Percentiles rank a stretch among this genome's conserved stretches.
These are phyloP conservation scores for Pteropus rufus DNA, from an alignment of 2,797 vertebrate species.

Conservation along the genomic window DNA sequence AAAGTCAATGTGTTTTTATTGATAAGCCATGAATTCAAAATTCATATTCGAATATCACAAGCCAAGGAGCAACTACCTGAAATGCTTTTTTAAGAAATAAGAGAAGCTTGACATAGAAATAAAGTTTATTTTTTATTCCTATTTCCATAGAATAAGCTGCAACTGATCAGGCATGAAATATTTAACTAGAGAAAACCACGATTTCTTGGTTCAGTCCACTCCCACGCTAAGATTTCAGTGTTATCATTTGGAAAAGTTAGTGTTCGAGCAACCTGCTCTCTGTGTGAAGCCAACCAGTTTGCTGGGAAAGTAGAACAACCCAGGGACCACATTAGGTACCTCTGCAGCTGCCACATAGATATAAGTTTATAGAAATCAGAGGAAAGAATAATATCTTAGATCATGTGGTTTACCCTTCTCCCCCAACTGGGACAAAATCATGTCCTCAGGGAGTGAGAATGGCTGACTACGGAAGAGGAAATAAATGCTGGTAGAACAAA, in stretches of 20 bases:
- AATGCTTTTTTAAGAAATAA: slow-evolving; percentile 69
- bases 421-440: background rate
- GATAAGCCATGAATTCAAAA: slow-evolving; percentile 80
- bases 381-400: background rate
- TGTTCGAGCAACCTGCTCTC: background rate
- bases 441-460: background rate
- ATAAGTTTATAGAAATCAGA: background rate
- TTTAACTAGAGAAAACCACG: background rate
- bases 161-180: slow-evolving; percentile 65
- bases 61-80: slow-evolving; percentile 47
- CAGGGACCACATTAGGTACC: background rate
- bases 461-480: background rate
- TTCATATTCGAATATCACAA: slow-evolving; percentile 71
- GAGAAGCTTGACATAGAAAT: slow-evolving; percentile 40
- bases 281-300: background rate
- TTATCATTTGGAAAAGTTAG: background rate
- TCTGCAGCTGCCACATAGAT: background rate
- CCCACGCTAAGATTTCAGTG: background rate
- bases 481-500: background rate
- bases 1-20: slow-evolving; percentile 82
- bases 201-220: background rate
- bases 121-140: slow-evolving; percentile 41
- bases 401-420: background rate
- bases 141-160: background rate
- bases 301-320: background rate